A percentile compares a stretch with the other conserved stretches of the same genome.
Conservation (phyloP, 2,888 invertebrate species). For the Tridacna gigas region DNA sequence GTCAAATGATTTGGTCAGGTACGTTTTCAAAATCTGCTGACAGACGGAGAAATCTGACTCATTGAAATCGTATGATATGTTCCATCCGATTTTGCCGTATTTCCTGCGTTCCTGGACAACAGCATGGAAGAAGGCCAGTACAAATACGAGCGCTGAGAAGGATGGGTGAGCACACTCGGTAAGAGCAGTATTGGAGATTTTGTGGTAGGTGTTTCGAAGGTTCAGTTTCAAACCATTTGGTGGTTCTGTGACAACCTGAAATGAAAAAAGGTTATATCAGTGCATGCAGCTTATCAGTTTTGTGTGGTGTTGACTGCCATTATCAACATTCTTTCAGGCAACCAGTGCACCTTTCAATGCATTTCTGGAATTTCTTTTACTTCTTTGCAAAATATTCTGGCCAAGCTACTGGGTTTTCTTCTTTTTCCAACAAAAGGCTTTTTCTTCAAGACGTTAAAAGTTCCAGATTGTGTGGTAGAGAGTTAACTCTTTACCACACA, state of each 20-base stretch:
- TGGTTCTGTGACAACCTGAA: constrained; percentile 94
- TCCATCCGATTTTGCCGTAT: constrained; percentile 98
- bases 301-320: no score
- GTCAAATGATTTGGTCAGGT: constrained; percentile 90
- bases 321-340: no score
- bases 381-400: no score
- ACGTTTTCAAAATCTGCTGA: constrained; percentile 93
- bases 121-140: constrained; percentile 96
- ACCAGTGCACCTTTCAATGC: no score
- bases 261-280: background rate
- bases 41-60: constrained; percentile 96
- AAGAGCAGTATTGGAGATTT: constrained; percentile 91
- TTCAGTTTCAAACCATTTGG: constrained; percentile 96
- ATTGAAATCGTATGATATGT: constrained; percentile 96
- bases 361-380: no score
- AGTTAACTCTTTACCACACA: no score
- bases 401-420: no score
- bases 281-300: no score
- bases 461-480: no score
- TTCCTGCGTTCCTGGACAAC: constrained; percentile 95
- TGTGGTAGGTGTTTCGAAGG: constrained; percentile 94
- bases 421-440: no score
- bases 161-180: constrained; percentile 90
- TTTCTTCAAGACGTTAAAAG: no score
- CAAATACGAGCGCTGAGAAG: constrained; percentile 94